Conservation (phyloP, 2,797 vertebrate genomes). For the Chloroceryle amazona region DNA sequence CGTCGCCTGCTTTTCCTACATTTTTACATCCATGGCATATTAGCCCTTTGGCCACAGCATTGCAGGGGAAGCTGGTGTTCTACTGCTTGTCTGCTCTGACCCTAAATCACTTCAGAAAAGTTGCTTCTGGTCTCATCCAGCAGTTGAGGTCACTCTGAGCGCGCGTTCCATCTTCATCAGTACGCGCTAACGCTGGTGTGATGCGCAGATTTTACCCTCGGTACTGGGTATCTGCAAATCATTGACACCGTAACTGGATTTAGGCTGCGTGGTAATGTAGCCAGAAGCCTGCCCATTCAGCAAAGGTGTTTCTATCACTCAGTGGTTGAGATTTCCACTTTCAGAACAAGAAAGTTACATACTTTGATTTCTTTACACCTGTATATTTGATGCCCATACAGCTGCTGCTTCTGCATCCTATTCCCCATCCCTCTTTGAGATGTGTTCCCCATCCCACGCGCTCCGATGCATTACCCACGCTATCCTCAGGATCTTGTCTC, state of each 20-base stretch:
- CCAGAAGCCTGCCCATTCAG: not conserved
- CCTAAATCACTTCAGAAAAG: not conserved
- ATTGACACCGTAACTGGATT: not conserved
- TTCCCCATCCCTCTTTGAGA: not conserved
- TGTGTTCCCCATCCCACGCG: not conserved
- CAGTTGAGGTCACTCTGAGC: not conserved
- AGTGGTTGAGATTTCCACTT: not conserved
- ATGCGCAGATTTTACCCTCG: not conserved
- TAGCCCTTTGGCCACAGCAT: not conserved
- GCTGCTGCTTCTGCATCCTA: not conserved
- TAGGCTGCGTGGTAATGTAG: not conserved
- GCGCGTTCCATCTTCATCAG: not conserved
- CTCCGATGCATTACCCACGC: not conserved
- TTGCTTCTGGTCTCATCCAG: not conserved
- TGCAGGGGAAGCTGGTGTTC: not conserved
- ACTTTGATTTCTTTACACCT: not conserved
- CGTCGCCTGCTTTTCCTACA: not conserved
- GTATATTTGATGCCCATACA: not conserved
- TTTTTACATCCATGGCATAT: not conserved
- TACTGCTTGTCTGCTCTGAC: not conserved
- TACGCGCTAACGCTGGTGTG: accelerated
- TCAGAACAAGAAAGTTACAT: not conserved
- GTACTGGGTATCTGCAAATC: not conserved
- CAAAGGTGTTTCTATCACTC: not conserved
- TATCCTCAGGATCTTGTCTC: not conserved